These are phyloP conservation scores for Aplochiton taeniatus DNA, from an alignment of 2,797 vertebrate genomes.

Conservation along the genomic window DNA sequence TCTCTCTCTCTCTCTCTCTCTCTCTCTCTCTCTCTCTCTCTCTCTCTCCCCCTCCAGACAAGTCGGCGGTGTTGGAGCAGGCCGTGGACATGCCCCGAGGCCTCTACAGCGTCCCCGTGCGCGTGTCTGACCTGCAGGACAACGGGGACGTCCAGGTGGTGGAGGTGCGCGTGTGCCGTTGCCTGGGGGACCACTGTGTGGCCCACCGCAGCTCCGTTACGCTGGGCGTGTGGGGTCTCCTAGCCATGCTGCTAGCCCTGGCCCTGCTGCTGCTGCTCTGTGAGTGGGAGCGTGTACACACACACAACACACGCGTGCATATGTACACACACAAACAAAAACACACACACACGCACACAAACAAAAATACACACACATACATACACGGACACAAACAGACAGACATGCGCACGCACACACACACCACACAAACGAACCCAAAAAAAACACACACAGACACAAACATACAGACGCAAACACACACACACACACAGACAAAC, in stretches of 20 bases:
- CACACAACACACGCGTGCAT: neutral
- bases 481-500: neutral
- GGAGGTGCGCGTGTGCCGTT: conserved; percentile 74
- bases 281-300: conserved; percentile 67
- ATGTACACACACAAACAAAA: neutral
- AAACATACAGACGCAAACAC: neutral
- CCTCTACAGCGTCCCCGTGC: conserved; percentile 71
- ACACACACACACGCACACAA: neutral
- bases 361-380: neutral
- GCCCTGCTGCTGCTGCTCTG: conserved; percentile 72
- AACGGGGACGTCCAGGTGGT: conserved; percentile 41
- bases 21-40: neutral
- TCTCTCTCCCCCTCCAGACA: conserved; percentile 20
- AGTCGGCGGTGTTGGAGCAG: conserved; percentile 67
- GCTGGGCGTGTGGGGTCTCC: conserved; percentile 82
- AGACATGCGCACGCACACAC: neutral
- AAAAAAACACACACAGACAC: neutral
- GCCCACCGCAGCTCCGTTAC: neutral
- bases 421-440: neutral
- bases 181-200: conserved; percentile 51
- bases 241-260: conserved; percentile 81
- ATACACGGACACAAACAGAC: too few relatives aligned
- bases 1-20: neutral
- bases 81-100: conserved; percentile 51
- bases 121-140: conserved; percentile 74